Base-by-base conservation (phyloP, 1,140 invertebrate genomes). In the Grapholita molesta region DNA sequence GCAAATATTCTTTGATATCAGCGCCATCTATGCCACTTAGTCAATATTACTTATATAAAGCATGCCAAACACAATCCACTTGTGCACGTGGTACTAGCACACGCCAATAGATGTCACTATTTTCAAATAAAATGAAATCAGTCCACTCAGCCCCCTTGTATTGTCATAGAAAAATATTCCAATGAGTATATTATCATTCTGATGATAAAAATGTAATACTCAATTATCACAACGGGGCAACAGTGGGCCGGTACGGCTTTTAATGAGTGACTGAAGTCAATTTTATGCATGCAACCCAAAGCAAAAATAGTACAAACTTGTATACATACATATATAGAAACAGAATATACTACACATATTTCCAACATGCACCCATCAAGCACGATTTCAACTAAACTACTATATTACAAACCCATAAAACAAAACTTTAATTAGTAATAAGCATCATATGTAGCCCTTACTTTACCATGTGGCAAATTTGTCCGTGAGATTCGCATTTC, bases 231-330 rank as follows among this genome's bases (percentile, higher is more conserved):
- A 76, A 80, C 76, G 66, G 76, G 76, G 73, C 80, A 78, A 82
- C 74, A 70, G 75, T 80, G 77, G 80, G 71, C 76, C 76, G 66
- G 69, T 79, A 80, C 81, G 80, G 73, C 79, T 81, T 86, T 81
- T 86, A 80, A 84, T 86, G 83, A 84, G 81, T 81, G 86, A 86
- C 88, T 89, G 86, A 85, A 80, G 85, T 80, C 81, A 87, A 83
- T 72, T 79, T 38, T 73, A 75, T 12, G 55, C 74, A 84, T 80
- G 83, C 83, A 69, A 70, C 55, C 73, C 67, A 75, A 73, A 72
- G 68, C 74, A 30, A 28, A 66, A 23, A 42, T 18, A 38, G 2
- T 21, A 66, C 35, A 66, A 64, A 67, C n/a, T n/a, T n/a, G n/a
- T n/a, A n/a, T n/a, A n/a, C n/a, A n/a, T 66, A 72, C 55, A 73